phyloP scores from a whole-genome alignment of 2,113 vertebrate genomes.

The Pachypanchax playfairii region DNA sequence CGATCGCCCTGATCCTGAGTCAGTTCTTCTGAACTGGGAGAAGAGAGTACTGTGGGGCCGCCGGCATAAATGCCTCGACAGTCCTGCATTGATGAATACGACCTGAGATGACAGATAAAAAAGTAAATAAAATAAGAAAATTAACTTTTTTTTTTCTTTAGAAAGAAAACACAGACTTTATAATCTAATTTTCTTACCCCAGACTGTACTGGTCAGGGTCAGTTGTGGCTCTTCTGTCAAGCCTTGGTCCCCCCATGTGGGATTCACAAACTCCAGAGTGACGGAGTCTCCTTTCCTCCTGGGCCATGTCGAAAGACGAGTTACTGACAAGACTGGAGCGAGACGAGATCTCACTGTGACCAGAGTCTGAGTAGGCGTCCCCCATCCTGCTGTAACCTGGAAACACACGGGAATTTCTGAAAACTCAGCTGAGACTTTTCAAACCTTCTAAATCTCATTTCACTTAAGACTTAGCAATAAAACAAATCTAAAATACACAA shows the following conservation, averaged over 20 bases:
- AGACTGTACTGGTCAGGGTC: constrained; percentile 96
- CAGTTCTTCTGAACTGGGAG: constrained; percentile 94
- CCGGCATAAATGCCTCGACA: constrained; percentile 88
- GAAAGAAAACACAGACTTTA: neutral
- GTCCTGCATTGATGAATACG: constrained; percentile 90
- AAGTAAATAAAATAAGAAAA: neutral
- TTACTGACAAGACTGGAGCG: constrained; percentile 97
- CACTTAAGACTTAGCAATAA: no score
- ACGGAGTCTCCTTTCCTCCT: constrained; percentile 90
- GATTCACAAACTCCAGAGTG: constrained; percentile 88
- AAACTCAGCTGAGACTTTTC: neutral
- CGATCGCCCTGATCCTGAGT: constrained; percentile 97
- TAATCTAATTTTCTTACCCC: constrained; percentile 78
- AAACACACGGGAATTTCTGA: neutral
- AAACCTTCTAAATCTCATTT: no score
- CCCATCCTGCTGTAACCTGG: constrained; percentile 87
- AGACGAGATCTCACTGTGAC: constrained; percentile 97
- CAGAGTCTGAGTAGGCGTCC: constrained; percentile 94
- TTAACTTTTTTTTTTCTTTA: neutral
- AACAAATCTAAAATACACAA: no score
- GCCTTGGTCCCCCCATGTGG: constrained; percentile 82
- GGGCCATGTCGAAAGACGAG: constrained; percentile 93
- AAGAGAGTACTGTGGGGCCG: constrained; percentile 88
- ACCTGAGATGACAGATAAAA: constrained; percentile 66
- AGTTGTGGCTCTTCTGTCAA: constrained; percentile 87